A percentile compares a stretch with the other conserved stretches of the same genome.
Conservation (phyloP, 2,888 invertebrate genomes). For the Zootermopsis nevadensis region DNA sequence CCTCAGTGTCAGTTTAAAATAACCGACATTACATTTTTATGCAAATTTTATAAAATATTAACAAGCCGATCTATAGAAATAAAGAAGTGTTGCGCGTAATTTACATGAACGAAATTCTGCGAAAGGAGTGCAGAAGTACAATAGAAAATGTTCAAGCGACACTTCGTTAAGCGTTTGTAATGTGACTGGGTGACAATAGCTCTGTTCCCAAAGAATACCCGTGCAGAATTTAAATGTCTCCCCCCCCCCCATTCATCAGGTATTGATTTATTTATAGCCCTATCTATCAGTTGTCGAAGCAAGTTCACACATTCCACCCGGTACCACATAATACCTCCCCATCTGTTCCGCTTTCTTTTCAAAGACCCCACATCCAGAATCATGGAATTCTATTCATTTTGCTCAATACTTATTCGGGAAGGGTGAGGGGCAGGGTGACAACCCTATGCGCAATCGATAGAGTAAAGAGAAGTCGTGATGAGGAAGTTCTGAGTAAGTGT, state of each 20-base stretch:
- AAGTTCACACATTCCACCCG: not conserved
- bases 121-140: too few relatives aligned
- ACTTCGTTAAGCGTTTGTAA: too few relatives aligned
- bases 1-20: too few relatives aligned
- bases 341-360: not conserved
- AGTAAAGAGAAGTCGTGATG: not conserved
- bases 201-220: too few relatives aligned
- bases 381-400: conserved; percentile 6
- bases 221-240: not conserved
- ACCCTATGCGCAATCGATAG: not conserved
- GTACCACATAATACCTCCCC: not conserved
- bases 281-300: not conserved
- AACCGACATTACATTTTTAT: too few relatives aligned
- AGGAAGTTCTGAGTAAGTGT: not conserved
- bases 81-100: too few relatives aligned
- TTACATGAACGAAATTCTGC: too few relatives aligned
- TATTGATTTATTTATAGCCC: conserved; percentile 28
- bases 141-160: too few relatives aligned
- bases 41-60: too few relatives aligned
- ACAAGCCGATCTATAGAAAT: too few relatives aligned
- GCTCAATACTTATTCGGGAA: not conserved
- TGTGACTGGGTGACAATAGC: too few relatives aligned
- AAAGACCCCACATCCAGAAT: not conserved
- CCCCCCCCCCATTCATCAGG: not conserved
- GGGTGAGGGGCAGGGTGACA: not conserved